phyloP scores from a whole-genome alignment of 1,140 invertebrate genomes.

The Caenorhabditis tropicalis region DNA sequence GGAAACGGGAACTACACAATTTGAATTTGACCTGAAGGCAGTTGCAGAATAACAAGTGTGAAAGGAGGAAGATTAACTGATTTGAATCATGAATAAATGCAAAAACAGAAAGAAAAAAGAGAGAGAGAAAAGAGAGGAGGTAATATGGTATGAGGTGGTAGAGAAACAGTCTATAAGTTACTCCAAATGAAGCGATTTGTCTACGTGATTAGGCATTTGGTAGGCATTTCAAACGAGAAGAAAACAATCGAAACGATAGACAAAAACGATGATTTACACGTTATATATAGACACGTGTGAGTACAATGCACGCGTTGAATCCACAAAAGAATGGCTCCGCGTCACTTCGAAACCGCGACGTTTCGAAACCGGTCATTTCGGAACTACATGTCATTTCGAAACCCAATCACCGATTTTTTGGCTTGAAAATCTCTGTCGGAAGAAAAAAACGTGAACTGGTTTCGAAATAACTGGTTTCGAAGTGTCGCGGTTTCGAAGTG shows the following conservation, averaged over 20 bases:
- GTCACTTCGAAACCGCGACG: too few relatives aligned
- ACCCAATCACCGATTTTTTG: too few relatives aligned
- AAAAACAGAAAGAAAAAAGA: not conserved
- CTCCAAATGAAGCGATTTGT: not conserved
- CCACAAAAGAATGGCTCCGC: not conserved
- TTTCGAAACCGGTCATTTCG: too few relatives aligned
- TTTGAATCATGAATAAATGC: not conserved
- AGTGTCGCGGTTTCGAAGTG: too few relatives aligned
- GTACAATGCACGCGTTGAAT: not conserved
- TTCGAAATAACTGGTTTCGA: too few relatives aligned
- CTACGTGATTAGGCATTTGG: not conserved
- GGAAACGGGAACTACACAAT: slow-evolving; percentile 18
- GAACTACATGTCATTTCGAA: too few relatives aligned
- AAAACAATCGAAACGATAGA: not conserved
- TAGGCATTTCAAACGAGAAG: not conserved
- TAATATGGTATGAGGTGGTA: slow-evolving; percentile 37
- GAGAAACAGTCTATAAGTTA: slow-evolving; percentile 30
- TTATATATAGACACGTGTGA: slow-evolving; percentile 29
- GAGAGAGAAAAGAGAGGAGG: not conserved
- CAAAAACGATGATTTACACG: not conserved
- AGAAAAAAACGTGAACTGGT: too few relatives aligned
- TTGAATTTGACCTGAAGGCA: not conserved
- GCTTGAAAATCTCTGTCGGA: too few relatives aligned
- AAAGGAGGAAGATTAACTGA: not conserved
- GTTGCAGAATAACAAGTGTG: not conserved